Base-by-base conservation (phyloP, 2,888 invertebrate species). In the Alviniconcha strummeri region DNA sequence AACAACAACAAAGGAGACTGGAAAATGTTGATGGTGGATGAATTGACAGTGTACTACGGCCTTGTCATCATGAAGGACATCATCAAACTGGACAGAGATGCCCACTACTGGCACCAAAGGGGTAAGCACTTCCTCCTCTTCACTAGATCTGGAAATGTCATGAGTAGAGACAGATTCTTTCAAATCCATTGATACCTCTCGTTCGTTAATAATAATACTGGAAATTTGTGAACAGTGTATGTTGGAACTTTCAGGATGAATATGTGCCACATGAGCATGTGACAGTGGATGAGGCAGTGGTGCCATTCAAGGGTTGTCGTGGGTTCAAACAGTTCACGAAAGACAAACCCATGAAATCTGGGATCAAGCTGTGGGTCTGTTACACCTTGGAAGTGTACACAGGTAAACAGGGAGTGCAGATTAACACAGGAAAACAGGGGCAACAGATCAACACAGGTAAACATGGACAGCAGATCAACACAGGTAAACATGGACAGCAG, bases 261-360 rank as follows among this genome's bases (percentile, higher is more conserved):
- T 80, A 17, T 71, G 55, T 64, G 56, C 64, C 36, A 0, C 54
- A 71, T 19, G 19, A 67, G 8, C 36, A 80, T 13, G 9, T 80
- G 71, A 71, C 71, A 11, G 71, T 80, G 54, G 80, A 80, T 56
- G 71, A 80, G 19, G 80, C 80, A 2, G 71, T 80, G 80, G 71
- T 80, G 11, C 80, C 69, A 8, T 80, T 80, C 80, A 80, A 80
- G 55, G 80, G 80, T 1, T 7, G 69, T 4, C 54, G 69, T 1
- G 54, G 57, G 17, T 67, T 69, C 80, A 80, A 80, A 17, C 79
- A 80, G 54, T 69, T 17, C 67, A 80, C 5, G 79, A 36, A 13
- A 19, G 54, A 64, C 64, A 80, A 80, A 15, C 79, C 79, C 52
- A 52, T 64, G 9, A 80, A 80, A 54, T 78, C 8, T 80, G 79